Conservation (phyloP, 2,888 invertebrate genomes). For the Helobdella robusta region DNA sequence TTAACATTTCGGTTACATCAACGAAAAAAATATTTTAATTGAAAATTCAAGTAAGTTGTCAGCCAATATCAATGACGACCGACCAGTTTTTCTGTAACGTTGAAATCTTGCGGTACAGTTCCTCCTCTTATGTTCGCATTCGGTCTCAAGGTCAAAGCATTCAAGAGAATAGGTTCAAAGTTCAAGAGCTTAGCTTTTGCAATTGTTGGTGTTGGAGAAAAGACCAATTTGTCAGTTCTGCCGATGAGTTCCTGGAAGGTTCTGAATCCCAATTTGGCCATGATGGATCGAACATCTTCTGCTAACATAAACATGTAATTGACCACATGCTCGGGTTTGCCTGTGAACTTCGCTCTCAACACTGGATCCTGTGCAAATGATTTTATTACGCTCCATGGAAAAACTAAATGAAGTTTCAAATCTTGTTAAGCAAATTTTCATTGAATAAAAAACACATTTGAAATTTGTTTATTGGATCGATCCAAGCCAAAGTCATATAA, state of each 20-base stretch:
- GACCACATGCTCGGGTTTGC: constrained; percentile 91
- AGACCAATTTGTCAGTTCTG: constrained; percentile 53
- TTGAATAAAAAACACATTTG: too few species aligned
- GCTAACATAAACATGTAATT: constrained; percentile 95
- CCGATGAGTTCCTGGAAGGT: constrained; percentile 75
- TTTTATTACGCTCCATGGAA: too few species aligned
- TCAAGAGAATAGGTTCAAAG: constrained; percentile 73
- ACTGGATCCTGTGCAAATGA: constrained; percentile 78
- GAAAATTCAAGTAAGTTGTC: too few species aligned
- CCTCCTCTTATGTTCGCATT: constrained; percentile 83
- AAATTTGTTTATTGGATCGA: too few species aligned
- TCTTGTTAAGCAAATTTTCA: too few species aligned
- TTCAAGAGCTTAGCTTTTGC: constrained; percentile 76
- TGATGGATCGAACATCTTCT: constrained; percentile 83
- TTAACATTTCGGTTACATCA: too few species aligned
- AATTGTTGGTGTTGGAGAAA: constrained; percentile 61
- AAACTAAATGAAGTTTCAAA: too few species aligned
- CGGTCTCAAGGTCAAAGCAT: constrained; percentile 78
- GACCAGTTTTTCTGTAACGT: constrained; percentile 47
- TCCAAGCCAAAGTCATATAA: too few species aligned
- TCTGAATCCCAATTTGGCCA: constrained; percentile 81
- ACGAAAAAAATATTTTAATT: too few species aligned
- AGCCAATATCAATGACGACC: too few species aligned
- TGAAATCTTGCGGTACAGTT: constrained; percentile 62
- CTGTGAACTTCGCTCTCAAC: constrained; percentile 86